phyloP scores from a whole-genome alignment of 2,797 vertebrate species.

The Hydrolagus colliei region DNA sequence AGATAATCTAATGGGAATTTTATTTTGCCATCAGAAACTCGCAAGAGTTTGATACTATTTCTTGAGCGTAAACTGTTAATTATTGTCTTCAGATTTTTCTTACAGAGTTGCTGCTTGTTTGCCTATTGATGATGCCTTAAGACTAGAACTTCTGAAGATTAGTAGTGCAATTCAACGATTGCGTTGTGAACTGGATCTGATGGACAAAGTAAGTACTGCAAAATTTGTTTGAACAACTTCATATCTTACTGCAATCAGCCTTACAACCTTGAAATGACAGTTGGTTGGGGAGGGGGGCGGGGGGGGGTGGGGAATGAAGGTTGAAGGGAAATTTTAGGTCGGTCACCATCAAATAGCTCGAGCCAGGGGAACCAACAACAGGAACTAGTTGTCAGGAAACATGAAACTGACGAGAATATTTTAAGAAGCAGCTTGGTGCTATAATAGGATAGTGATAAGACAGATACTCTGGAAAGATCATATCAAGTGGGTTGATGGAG shows the following conservation, averaged over 20 bases:
- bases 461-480: too few species aligned
- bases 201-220: slow-evolving; percentile 77
- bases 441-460: too few species aligned
- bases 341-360: too few species aligned
- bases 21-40: neutral
- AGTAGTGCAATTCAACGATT: slow-evolving; percentile 92
- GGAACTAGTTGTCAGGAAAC: too few species aligned
- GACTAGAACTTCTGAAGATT: slow-evolving; percentile 88
- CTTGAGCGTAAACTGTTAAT: neutral
- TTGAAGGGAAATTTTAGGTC: too few species aligned
- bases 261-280: neutral
- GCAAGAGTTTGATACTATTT: neutral
- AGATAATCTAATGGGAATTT: neutral
- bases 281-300: too few species aligned
- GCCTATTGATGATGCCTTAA: slow-evolving; percentile 83
- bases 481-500: too few species aligned
- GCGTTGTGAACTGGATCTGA: slow-evolving; percentile 92
- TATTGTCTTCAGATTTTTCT: slow-evolving; percentile 75
- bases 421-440: too few species aligned
- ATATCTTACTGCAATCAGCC: neutral
- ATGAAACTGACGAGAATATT: too few species aligned
- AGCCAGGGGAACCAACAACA: too few species aligned
- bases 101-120: slow-evolving; percentile 95
- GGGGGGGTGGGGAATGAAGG: too few species aligned
- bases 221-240: neutral